Base-by-base conservation (phyloP, 1,140 invertebrate species). In the Euglossa dilemma region DNA sequence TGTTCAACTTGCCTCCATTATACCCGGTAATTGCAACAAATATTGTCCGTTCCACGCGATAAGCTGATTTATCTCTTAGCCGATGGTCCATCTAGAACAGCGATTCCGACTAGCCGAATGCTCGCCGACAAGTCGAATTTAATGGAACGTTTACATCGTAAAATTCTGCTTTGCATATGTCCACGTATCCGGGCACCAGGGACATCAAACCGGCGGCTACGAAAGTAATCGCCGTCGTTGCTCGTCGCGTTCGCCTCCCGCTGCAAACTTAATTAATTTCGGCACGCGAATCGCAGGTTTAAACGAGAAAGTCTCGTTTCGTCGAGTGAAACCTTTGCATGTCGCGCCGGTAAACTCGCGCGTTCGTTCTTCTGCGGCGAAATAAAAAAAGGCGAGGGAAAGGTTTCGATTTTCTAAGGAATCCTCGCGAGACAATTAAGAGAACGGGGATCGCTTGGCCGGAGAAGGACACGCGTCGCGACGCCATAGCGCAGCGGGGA, bases 1-100 rank as follows among this genome's bases (percentile, higher is more conserved):
- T 57, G 63, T 88, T 79, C 81, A 63, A 87, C 86, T 59, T 66
- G 63, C 50, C 45, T 63, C 59, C 52, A 82, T 87, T 77, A 63
- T 86, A 43, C 23, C 2, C n/a, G 8, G 57, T 84, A 87, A 82
- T 88, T 79, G 80, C 72, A 23, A 76, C 86, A 71, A 85, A 85
- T 87, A 81, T 81, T 81, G 69, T 71, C 67, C 43, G 45, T 61
- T 78, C 45, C 43, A 63, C 36, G 54, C 45, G 75, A 74, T 70
- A 66, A 74, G 36, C 57, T 79, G 66, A 80, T 57, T 36, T 54
- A 12, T 56, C 54, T 67, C 14, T 67, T 71, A 43, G 1, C 61
- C 6, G 8, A 50, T 76, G 36, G 23, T 63, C 28, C 47, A n/a
- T 47, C 43, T 18, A 36, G n/a, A 64, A 52, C 20, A n/a, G 12